These are phyloP conservation scores for Acanthopagrus latus DNA, from an alignment of 2,797 vertebrate species.

Conservation along the genomic window DNA sequence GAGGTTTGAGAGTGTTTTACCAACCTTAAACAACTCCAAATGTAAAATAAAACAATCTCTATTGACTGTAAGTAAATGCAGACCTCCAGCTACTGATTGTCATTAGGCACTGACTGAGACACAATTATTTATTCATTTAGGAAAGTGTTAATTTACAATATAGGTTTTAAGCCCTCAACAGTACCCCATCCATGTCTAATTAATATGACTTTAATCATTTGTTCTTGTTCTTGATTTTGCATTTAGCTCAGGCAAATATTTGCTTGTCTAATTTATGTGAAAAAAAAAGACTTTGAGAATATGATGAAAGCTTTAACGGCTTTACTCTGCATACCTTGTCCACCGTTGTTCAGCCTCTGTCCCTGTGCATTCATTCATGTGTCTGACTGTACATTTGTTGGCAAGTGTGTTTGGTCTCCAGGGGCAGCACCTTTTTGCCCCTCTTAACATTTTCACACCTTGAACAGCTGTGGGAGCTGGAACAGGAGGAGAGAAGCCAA, in stretches of 20 bases:
- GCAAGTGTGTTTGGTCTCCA: slow-evolving; percentile 13
- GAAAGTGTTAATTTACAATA: not conserved
- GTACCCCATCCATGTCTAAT: not conserved
- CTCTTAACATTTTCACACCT: slow-evolving; percentile 63
- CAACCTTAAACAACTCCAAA: not conserved
- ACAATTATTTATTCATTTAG: slow-evolving; percentile 15
- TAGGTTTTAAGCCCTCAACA: not conserved
- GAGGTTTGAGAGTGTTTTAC: not conserved
- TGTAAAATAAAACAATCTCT: slow-evolving; percentile 1
- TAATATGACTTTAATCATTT: not conserved
- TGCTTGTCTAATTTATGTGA: not conserved
- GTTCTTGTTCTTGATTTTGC: not conserved
- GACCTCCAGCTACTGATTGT: slow-evolving; percentile 3
- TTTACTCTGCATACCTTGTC: not conserved
- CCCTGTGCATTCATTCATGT: slow-evolving; percentile 5
- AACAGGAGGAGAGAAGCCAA: slow-evolving; percentile 27
- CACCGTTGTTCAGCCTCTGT: not conserved
- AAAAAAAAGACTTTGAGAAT: not conserved
- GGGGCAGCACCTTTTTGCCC: slow-evolving; percentile 20
- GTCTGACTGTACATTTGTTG: slow-evolving; percentile 12
- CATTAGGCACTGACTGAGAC: not conserved
- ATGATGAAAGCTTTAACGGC: not conserved
- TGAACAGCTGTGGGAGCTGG: slow-evolving; percentile 49
- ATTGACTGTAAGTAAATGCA: slow-evolving; percentile 4
- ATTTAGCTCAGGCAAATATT: not conserved